Evolutionary conservation across 2,113 vertebrate species (phyloP).

Genomic region (Epinephelus lanceolatus): DNA sequence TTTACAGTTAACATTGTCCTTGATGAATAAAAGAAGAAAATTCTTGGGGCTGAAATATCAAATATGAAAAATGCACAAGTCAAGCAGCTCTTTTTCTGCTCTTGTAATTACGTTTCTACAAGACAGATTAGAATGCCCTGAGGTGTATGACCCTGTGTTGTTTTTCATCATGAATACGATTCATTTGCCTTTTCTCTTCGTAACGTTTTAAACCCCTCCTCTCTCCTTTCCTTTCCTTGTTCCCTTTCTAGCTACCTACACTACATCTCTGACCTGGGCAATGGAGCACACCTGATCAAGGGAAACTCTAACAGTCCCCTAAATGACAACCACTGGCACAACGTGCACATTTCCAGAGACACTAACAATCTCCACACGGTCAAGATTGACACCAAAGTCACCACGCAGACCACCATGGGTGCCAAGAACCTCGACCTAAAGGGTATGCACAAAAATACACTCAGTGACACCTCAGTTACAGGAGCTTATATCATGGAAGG

Average conservation of each 20-base stretch:
- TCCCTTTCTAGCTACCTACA: slow-evolving; percentile 91
- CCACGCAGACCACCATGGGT: slow-evolving; percentile 96
- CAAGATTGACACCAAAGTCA: slow-evolving; percentile 99
- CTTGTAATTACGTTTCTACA: slow-evolving; percentile 49
- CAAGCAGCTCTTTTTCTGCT: slow-evolving; percentile 30
- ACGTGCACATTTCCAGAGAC: slow-evolving; percentile 98
- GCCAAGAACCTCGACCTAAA: slow-evolving; percentile 98
- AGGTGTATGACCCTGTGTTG: slow-evolving; percentile 57
- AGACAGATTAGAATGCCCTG: slow-evolving; percentile 55
- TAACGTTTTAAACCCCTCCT: slow-evolving; percentile 13
- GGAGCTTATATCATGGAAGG: background rate
- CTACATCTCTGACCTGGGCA: slow-evolving; percentile 98
- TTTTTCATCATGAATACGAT: slow-evolving; percentile 41
- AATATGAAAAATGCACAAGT: slow-evolving; percentile 47
- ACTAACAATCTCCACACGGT: slow-evolving; percentile 98
- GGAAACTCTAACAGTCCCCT: slow-evolving; percentile 98
- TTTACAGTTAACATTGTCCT: slow-evolving; percentile 12
- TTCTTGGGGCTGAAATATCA: slow-evolving; percentile 30
- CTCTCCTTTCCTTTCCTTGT: slow-evolving; percentile 13
- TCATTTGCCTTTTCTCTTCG: slow-evolving; percentile 40
- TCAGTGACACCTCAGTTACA: background rate
- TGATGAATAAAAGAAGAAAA: slow-evolving; percentile 15
- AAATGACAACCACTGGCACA: slow-evolving; percentile 99
- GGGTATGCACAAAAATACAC: slow-evolving; percentile 83
- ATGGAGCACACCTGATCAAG: slow-evolving; percentile 98